phyloP scores from a whole-genome alignment of 2,113 vertebrate genomes.

The Nicator chloris region DNA sequence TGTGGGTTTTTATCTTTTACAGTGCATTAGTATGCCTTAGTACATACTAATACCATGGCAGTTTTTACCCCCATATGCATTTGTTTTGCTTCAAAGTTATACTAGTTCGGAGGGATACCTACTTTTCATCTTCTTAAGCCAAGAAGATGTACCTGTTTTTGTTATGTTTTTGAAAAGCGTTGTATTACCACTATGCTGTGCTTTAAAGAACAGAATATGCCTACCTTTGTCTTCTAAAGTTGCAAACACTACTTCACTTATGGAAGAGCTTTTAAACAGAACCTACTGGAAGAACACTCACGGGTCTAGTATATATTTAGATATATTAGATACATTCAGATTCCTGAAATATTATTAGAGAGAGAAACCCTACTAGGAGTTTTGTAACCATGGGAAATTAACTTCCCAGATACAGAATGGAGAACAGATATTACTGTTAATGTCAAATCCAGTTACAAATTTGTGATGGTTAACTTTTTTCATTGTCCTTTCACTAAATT shows the following conservation, averaged over 20 bases:
- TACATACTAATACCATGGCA: not conserved
- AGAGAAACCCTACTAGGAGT: not conserved
- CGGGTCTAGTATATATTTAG: not conserved
- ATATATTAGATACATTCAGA: constrained; percentile 8
- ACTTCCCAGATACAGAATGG: not conserved
- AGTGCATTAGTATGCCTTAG: not conserved
- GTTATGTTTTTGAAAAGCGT: not conserved
- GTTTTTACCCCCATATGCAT: not conserved
- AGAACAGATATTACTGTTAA: not conserved
- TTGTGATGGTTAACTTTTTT: not conserved
- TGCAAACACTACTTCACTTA: not conserved
- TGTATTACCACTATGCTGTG: not conserved
- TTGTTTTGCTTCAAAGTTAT: not conserved
- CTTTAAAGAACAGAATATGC: not conserved
- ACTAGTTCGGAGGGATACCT: not conserved
- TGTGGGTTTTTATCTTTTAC: not conserved
- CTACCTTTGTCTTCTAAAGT: not conserved
- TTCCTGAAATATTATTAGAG: constrained; percentile 11
- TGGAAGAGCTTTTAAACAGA: not conserved
- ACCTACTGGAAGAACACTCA: not conserved
- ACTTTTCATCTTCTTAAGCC: not conserved
- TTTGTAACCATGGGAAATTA: not conserved
- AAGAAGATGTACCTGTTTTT: not conserved
- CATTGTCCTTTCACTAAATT: not conserved
- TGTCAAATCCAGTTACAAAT: not conserved